Percentiles rank a stretch among this genome's conserved stretches.
These are phyloP conservation scores for Steinernema khuongi DNA, from an alignment of 1,140 invertebrate species.

Conservation along the genomic window DNA sequence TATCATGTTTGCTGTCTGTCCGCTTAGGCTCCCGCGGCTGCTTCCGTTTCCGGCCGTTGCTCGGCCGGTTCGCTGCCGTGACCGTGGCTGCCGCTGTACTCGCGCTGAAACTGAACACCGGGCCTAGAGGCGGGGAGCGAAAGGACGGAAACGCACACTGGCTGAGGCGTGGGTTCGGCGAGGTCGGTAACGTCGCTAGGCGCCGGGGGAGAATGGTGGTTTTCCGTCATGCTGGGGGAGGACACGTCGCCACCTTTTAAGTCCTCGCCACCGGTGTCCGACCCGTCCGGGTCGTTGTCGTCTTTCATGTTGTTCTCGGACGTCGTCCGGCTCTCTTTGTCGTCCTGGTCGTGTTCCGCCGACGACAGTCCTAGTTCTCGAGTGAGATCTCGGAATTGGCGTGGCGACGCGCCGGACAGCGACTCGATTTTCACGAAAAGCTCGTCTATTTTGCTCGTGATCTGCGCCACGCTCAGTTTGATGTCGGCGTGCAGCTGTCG, in stretches of 20 bases:
- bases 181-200: neutral
- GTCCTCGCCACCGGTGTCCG: neutral
- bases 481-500: conserved; percentile 14
- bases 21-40: neutral
- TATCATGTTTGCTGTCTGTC: neutral
- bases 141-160: neutral
- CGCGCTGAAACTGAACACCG: neutral
- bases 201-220: neutral
- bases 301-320: neutral
- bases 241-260: neutral
- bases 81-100: neutral
- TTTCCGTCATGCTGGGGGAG: neutral
- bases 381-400: neutral
- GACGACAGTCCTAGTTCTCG: conserved; percentile 4
- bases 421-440: neutral
- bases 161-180: neutral
- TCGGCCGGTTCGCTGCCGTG: neutral
- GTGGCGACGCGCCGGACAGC: neutral
- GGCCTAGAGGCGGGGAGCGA: neutral
- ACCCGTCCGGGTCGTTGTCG: neutral
- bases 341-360: neutral
- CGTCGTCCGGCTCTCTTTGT: conserved; percentile 2
- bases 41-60: neutral
- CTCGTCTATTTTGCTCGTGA: conserved; percentile 7
- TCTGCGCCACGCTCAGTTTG: conserved; percentile 2